Evolutionary conservation across 2,888 invertebrate genomes (phyloP).

Genomic region (Osmoderma eremita): DNA sequence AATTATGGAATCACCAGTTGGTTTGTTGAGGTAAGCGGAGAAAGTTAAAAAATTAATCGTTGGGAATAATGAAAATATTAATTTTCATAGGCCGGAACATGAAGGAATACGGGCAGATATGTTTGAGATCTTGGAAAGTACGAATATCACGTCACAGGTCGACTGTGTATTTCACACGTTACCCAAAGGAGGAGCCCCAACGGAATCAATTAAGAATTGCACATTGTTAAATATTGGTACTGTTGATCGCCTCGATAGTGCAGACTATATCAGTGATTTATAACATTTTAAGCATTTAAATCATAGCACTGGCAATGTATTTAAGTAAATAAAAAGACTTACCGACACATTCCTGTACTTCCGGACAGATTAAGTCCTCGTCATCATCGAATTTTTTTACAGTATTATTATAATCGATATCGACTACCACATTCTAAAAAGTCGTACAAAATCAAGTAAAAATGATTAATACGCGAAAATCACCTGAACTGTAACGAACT

Average conservation of each 20-base stretch:
- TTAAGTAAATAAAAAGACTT: slow-evolving; percentile 6
- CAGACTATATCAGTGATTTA: not conserved
- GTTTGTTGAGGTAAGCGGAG: too few relatives aligned
- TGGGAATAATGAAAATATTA: too few relatives aligned
- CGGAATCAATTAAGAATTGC: too few relatives aligned
- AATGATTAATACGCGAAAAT: not conserved
- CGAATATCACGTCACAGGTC: too few relatives aligned
- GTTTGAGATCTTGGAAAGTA: too few relatives aligned
- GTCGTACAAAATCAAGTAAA: not conserved
- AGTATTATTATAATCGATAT: slow-evolving; percentile 38
- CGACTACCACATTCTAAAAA: slow-evolving; percentile 35
- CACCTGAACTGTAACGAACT: slow-evolving; percentile 51
- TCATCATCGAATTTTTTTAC: slow-evolving; percentile 15
- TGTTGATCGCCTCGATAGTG: not conserved
- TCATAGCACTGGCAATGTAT: not conserved
- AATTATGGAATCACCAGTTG: not conserved
- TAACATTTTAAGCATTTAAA: not conserved
- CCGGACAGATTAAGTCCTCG: slow-evolving; percentile 1
- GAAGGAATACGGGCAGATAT: too few relatives aligned
- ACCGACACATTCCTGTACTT: slow-evolving; percentile 15
- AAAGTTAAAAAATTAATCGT: too few relatives aligned
- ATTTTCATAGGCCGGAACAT: too few relatives aligned
- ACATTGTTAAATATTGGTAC: too few relatives aligned
- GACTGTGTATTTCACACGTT: too few relatives aligned
- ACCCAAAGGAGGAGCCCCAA: too few relatives aligned